Percentiles rank a stretch among this genome's conserved stretches.
Conservation (phyloP, 2,888 invertebrate species). For the Chymomyza procnemis region DNA sequence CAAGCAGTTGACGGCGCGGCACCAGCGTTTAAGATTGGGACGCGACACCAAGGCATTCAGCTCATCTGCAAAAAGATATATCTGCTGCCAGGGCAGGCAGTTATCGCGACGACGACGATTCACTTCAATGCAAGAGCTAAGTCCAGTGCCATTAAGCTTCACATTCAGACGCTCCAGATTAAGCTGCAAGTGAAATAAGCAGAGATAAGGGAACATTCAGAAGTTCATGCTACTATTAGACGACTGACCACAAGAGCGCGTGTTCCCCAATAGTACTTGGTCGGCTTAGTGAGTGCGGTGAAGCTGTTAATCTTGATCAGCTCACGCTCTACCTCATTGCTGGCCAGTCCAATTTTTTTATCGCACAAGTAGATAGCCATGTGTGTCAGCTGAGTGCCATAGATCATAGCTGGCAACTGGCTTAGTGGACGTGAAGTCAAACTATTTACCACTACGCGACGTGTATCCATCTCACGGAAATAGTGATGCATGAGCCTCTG, state of each 20-base stretch:
- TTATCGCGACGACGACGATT: slow-evolving; percentile 6
- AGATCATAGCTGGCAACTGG: slow-evolving; percentile 15
- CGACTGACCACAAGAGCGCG: slow-evolving; percentile 10
- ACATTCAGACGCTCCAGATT: slow-evolving; percentile 10
- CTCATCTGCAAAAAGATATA: slow-evolving; percentile 9
- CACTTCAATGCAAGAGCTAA: slow-evolving; percentile 5
- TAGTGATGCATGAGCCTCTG: slow-evolving; percentile 5
- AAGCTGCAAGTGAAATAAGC: slow-evolving; percentile 1
- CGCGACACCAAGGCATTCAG: neutral
- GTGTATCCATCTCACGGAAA: slow-evolving; percentile 7
- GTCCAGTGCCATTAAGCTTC: neutral
- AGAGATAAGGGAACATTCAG: neutral
- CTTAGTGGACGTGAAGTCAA: slow-evolving; percentile 9
- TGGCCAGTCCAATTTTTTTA: slow-evolving; percentile 16
- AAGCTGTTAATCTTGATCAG: slow-evolving; percentile 14
- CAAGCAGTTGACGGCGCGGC: neutral
- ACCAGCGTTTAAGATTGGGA: neutral
- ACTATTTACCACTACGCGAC: neutral
- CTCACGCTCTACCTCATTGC: slow-evolving; percentile 12
- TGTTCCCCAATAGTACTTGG: slow-evolving; percentile 6
- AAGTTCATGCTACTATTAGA: neutral
- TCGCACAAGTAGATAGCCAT: slow-evolving; percentile 12
- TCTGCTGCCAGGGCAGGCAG: slow-evolving; percentile 7
- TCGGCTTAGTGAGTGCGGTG: neutral
- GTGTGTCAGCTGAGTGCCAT: slow-evolving; percentile 12